Conservation (phyloP, 2,888 invertebrate species). For the Iselma pallidipennis region DNA sequence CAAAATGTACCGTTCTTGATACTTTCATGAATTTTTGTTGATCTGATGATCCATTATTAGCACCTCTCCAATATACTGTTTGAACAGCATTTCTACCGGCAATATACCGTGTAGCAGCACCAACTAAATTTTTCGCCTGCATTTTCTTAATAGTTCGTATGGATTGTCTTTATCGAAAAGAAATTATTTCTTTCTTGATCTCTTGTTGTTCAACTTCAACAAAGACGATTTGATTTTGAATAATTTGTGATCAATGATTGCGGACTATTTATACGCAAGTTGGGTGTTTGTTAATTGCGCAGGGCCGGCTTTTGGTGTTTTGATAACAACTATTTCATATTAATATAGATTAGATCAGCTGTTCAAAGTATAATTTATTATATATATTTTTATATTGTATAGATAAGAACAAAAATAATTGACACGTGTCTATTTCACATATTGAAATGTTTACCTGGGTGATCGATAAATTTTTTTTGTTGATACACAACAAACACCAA, state of each 20-base stretch:
- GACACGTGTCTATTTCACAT: background rate
- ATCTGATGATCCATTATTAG: slow-evolving; percentile 41
- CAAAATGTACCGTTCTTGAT: slow-evolving; percentile 48
- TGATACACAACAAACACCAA: no score
- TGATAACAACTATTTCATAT: background rate
- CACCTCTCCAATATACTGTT: slow-evolving; percentile 75
- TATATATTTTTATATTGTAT: no score
- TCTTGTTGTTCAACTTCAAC: background rate
- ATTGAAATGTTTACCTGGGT: background rate
- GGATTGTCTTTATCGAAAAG: no score
- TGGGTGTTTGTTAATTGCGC: background rate
- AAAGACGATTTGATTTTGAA: background rate
- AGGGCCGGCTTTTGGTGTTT: background rate
- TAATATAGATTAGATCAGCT: background rate
- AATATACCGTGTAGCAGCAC: slow-evolving; percentile 72
- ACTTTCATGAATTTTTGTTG: slow-evolving; percentile 47
- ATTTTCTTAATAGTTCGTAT: no score
- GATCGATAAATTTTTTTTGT: background rate
- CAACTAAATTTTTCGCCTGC: slow-evolving; percentile 62
- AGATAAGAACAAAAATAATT: background rate
- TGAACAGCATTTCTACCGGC: slow-evolving; percentile 75
- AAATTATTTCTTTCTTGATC: background rate
- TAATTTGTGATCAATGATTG: background rate
- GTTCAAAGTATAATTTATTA: background rate
- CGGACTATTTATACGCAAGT: background rate